Percentiles rank a stretch among this genome's conserved stretches.
These are phyloP conservation scores for Acrocyrtus sp. DNA, from an alignment of 2,888 invertebrate species.

Conservation along the genomic window DNA sequence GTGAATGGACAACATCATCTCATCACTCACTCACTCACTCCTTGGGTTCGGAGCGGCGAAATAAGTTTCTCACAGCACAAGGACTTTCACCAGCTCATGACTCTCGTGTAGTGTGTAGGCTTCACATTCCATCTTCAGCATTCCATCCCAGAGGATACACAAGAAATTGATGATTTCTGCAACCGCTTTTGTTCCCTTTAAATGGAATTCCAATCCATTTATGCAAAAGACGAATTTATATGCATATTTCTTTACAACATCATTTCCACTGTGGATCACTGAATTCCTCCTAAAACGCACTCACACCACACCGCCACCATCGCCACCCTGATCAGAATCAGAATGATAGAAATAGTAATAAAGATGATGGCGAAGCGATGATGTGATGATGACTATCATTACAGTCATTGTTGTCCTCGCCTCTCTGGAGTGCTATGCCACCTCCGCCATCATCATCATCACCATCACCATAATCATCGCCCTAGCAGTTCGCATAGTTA, in stretches of 20 bases:
- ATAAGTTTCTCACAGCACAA: too few relatives aligned
- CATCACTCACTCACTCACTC: not conserved
- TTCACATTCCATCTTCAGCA: too few relatives aligned
- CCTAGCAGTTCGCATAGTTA: too few relatives aligned
- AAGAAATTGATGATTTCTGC: conserved; percentile 17
- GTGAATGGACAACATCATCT: too few relatives aligned
- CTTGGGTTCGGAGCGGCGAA: not conserved
- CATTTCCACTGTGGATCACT: conserved; percentile 13
- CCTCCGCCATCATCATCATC: not conserved
- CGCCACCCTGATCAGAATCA: conserved; percentile 31
- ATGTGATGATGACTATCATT: conserved; percentile 44
- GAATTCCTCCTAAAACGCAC: too few relatives aligned
- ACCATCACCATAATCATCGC: not conserved
- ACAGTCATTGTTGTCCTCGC: conserved; percentile 42
- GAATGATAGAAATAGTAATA: conserved; percentile 43
- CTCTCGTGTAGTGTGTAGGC: too few relatives aligned
- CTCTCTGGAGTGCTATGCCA: conserved; percentile 9
- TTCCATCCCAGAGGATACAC: too few relatives aligned
- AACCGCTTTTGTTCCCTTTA: not conserved
- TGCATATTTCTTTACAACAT: conserved; percentile 21
- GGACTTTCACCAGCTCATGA: too few relatives aligned
- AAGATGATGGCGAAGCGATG: conserved; percentile 36
- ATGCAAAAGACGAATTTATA: too few relatives aligned
- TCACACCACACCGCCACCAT: too few relatives aligned
- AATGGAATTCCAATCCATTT: too few relatives aligned